Evolutionary conservation across 2,888 invertebrate species (phyloP), one percentile per base, ranked within the genome.

Genomic region (Gymnosoma rotundatum): DNA sequence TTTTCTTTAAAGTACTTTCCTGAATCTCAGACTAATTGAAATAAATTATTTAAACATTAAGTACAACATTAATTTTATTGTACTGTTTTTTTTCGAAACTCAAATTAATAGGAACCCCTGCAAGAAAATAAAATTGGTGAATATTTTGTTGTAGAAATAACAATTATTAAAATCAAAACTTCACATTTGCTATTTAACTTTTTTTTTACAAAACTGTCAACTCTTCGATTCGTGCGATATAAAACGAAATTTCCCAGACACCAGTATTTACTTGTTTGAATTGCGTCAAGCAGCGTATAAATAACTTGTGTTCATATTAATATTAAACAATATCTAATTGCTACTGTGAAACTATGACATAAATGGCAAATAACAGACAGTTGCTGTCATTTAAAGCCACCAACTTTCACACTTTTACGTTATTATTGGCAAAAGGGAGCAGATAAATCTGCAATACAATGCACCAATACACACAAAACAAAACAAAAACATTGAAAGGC

Each of bases 341-440:
- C 74, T 58, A 75, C 36, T 60, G 74, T 38, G 79, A 50, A 54
- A 83, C 69, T 75, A 52, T 66, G 79, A 72, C 78, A 79, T 36
- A 72, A 83, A 74, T 75, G 83, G 66, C 74, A 83, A 83, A 83
- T 83, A 83, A 83, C 73, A 83, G 70, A 79, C 83, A 83, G 79
- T 79, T 70, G 75, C 70, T 83, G 83, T 83, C 83, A 79, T 83
- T 79, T 83, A 75, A 83, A 70, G 60, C 74, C 78, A 83, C 75
- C 70, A 61, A 83, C 74, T 79, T 83, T 75, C 54, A 75, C 74
- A 79, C 75, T 74, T 78, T 12, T 50, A 74, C 78, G 78, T 63
- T 73, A 66, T 78, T 83, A 70, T 74, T 64, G 54, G 64, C 70
- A 50, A 58, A 50, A 63, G 64, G 72, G 50, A 66, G 10, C 25